These are phyloP conservation scores for Diachasmimorpha longicaudata DNA, from an alignment of 1,140 invertebrate genomes.

Conservation along the genomic window DNA sequence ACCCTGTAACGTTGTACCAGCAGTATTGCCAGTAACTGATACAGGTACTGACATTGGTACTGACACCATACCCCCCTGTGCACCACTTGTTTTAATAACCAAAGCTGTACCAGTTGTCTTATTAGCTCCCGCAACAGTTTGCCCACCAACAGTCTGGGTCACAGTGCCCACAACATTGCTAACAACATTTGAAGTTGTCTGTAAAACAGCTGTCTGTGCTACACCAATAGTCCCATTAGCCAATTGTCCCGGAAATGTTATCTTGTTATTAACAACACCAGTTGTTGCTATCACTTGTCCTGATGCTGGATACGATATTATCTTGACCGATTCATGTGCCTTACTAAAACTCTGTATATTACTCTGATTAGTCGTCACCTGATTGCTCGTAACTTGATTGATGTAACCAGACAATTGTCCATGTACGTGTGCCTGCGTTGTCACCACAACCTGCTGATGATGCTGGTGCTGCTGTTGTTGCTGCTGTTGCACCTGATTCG, in stretches of 20 bases:
- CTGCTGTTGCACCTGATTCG: slow-evolving; percentile 34
- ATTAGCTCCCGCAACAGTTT: slow-evolving; percentile 53
- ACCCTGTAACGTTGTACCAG: slow-evolving; percentile 63
- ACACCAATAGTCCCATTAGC: slow-evolving; percentile 56
- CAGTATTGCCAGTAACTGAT: slow-evolving; percentile 57
- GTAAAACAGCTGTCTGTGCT: slow-evolving; percentile 45
- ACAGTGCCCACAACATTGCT: slow-evolving; percentile 47
- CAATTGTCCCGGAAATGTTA: slow-evolving; percentile 53
- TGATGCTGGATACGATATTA: slow-evolving; percentile 54
- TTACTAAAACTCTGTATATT: slow-evolving; percentile 26
- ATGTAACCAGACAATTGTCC: slow-evolving; percentile 47
- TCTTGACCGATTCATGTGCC: slow-evolving; percentile 56
- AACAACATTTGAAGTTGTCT: slow-evolving; percentile 47
- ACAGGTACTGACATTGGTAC: slow-evolving; percentile 74
- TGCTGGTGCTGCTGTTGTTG: slow-evolving; percentile 41
- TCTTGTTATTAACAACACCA: slow-evolving; percentile 54
- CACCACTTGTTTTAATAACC: slow-evolving; percentile 72
- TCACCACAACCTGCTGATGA: slow-evolving; percentile 28
- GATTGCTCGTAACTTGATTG: slow-evolving; percentile 58
- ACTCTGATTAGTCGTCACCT: slow-evolving; percentile 50
- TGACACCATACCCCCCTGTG: slow-evolving; percentile 69
- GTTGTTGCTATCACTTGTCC: slow-evolving; percentile 55
- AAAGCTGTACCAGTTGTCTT: slow-evolving; percentile 70
- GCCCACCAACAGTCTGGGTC: slow-evolving; percentile 39
- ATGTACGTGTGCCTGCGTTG: slow-evolving; percentile 24